Percentiles rank a stretch among this genome's conserved stretches.
phyloP scores from a whole-genome alignment of 2,797 vertebrate species.

The Gorsachius magnificus region DNA sequence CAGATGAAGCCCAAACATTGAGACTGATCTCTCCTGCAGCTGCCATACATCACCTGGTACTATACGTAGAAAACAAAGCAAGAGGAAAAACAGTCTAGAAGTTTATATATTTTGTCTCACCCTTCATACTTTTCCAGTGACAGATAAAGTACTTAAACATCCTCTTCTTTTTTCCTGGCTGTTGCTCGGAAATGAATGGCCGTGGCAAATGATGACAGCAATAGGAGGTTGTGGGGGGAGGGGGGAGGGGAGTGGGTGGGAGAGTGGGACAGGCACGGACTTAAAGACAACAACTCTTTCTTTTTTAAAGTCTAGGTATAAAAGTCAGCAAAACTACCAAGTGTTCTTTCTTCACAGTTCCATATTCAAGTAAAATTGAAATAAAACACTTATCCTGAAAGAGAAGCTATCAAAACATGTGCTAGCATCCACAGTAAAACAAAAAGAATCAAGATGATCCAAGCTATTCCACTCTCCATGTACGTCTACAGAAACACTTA shows the following conservation, averaged over 20 bases:
- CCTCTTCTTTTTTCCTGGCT: background rate
- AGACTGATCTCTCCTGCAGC: background rate
- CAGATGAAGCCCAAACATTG: background rate
- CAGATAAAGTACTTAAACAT: background rate
- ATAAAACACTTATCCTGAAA: background rate
- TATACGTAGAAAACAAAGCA: background rate
- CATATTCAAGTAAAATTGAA: background rate
- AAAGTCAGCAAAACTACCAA: background rate
- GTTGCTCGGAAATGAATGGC: background rate
- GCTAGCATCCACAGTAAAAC: background rate
- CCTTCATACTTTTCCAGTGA: background rate
- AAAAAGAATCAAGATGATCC: background rate
- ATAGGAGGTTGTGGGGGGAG: accelerated
- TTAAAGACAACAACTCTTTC: accelerated
- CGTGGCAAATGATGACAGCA: background rate
- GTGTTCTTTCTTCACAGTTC: background rate
- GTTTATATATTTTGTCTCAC: background rate
- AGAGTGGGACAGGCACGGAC: background rate
- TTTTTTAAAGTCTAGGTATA: background rate
- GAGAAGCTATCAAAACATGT: background rate
- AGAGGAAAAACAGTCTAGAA: background rate
- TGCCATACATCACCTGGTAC: background rate
- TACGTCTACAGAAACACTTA: background rate
- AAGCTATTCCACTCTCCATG: background rate
- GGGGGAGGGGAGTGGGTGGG: too few species aligned